Percentiles rank a stretch among this genome's conserved stretches.
Conservation (phyloP, 2,888 invertebrate species). For the Tineola bisselliella region DNA sequence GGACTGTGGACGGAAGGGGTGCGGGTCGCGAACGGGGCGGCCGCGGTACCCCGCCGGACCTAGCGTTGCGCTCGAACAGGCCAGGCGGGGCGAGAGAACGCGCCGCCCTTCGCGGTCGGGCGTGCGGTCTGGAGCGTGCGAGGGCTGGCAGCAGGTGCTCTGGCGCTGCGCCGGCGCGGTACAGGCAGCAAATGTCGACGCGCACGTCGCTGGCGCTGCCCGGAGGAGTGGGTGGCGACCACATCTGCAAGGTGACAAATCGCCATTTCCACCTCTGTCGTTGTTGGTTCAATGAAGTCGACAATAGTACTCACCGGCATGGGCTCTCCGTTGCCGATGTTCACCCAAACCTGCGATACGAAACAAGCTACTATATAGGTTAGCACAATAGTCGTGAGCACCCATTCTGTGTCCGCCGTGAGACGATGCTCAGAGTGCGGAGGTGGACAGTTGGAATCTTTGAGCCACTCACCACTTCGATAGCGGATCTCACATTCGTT, state of each 20-base stretch:
- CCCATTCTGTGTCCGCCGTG: too few species aligned
- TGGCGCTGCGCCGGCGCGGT: conserved; percentile 78
- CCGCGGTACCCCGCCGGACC: conserved; percentile 70
- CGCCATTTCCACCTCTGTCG: background rate
- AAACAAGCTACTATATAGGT: too few species aligned
- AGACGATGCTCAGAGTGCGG: too few species aligned
- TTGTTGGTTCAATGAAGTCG: too few species aligned
- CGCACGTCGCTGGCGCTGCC: conserved; percentile 92
- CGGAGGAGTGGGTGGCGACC: conserved; percentile 97
- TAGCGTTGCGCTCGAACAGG: conserved; percentile 72
- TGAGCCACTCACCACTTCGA: too few species aligned
- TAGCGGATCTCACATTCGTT: too few species aligned
- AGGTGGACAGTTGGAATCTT: too few species aligned
- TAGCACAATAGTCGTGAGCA: too few species aligned
- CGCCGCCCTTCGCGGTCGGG: conserved; percentile 66
- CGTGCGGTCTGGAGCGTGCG: conserved; percentile 66
- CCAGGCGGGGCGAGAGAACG: conserved; percentile 69
- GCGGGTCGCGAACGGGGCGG: conserved; percentile 85
- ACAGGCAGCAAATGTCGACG: conserved; percentile 88
- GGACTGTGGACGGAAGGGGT: conserved; percentile 53
- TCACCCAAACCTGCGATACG: conserved; percentile 80
- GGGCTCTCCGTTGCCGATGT: conserved; percentile 72
- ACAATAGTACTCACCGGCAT: conserved; percentile 79
- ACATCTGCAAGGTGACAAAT: conserved; percentile 73
- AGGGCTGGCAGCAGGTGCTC: conserved; percentile 76